Conservation (phyloP, 1,140 invertebrate genomes). For the Sycophaga agraensis region DNA sequence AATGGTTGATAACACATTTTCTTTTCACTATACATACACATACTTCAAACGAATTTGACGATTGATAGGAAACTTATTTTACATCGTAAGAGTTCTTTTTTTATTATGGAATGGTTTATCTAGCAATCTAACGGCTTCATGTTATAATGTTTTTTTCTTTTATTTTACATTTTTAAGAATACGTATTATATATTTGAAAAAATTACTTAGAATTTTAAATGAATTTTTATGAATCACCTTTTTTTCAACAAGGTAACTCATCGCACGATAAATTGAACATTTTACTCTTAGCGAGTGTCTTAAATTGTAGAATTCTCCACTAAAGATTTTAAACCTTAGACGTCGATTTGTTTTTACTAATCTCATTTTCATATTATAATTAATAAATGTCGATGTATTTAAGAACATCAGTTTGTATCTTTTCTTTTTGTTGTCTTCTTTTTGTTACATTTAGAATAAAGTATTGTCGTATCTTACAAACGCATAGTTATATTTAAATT, state of each 20-base stretch:
- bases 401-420: conserved; percentile 3
- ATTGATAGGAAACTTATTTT: conserved; percentile 25
- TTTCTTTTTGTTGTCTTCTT: not conserved
- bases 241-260: conserved; percentile 19
- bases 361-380: conserved; percentile 20
- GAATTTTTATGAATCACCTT: conserved; percentile 9
- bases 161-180: conserved; percentile 24
- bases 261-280: conserved; percentile 16
- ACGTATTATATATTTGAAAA: conserved; percentile 20
- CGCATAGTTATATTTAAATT: conserved; percentile 12
- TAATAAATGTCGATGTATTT: conserved; percentile 18
- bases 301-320: conserved; percentile 11
- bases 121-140: conserved; percentile 26
- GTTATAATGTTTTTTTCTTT: conserved; percentile 16
- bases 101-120: conserved; percentile 29
- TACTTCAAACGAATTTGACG: conserved; percentile 22
- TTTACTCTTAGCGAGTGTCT: conserved; percentile 1
- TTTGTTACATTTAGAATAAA: conserved; percentile 20
- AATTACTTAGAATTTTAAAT: conserved; percentile 10
- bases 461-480: conserved; percentile 27
- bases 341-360: conserved; percentile 2
- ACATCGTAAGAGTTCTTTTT: conserved; percentile 18
- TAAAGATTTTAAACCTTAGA: not conserved
- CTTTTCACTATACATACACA: conserved; percentile 26
- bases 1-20: conserved; percentile 18